Evolutionary conservation across 2,797 vertebrate genomes (phyloP), one percentile per base, ranked within the genome.

Genomic region (Pteronotus mesoamericanus): DNA sequence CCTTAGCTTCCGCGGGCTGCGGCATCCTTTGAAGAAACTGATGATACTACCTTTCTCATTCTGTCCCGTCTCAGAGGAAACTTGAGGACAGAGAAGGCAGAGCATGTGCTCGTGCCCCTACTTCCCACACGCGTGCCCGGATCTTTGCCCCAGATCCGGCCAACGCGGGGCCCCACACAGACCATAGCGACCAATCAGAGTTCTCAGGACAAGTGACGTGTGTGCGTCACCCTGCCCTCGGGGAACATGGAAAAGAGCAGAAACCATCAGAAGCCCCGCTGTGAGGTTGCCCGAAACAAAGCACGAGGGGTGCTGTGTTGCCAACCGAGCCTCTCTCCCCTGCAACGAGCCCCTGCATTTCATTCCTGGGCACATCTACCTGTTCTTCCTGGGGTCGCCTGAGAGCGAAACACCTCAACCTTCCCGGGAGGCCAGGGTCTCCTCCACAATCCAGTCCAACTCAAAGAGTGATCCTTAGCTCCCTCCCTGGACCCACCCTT

Each of bases 351-450:
- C 32, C 32, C 39, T 18, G 34, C 29, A 9, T 42, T 82, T 64
- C 26, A 4, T 51, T 78, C 6, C 77, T 68, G 15, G 37, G 57
- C 8, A 0, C 22, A 29, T 3, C 34, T 51, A n/a, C 34, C 32
- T 79, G 6, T 61, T 53, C 78, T 83, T 72, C 46, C 19, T 44
- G 21, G 8, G 37, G 29, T 26, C 71, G 22, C 46, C 92, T 48
- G 53, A 83, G 64, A 83, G 24, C 42, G 32, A 51, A 72, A 57
- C 32, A 74, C 72, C 24, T 44, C 75, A 39, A n/a, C 32, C 24
- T 64, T 55, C 61, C 37, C 46, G 59, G 71, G 21, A 92, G 77
- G 32, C 5, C 46, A 59, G 55, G 53, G 94, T 69, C 44, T 94
- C n/a, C 39, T 42, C 86, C 64, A 29, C 68, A 83, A 84, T 29